Conservation (phyloP, 1,140 invertebrate genomes). For the Amphibalanus amphitrite region DNA sequence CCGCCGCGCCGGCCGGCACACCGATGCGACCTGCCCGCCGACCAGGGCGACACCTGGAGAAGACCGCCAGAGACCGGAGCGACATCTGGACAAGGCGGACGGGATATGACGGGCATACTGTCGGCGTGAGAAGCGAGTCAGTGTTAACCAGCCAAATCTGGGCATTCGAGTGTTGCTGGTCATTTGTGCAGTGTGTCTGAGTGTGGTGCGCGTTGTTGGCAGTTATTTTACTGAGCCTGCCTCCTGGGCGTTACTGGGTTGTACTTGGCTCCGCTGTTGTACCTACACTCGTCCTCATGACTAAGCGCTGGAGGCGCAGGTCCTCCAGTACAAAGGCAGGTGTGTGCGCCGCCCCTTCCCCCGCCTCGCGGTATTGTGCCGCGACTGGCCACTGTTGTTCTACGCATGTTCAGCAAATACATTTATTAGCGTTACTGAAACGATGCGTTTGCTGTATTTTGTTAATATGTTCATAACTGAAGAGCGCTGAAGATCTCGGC, state of each 20-base stretch:
- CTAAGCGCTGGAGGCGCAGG: too few relatives aligned
- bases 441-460: too few relatives aligned
- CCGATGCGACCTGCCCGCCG: too few relatives aligned
- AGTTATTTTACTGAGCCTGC: neutral
- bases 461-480: too few relatives aligned
- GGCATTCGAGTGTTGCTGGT: neutral
- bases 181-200: too few relatives aligned
- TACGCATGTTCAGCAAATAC: neutral
- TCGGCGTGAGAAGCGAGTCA: neutral
- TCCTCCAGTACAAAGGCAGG: neutral
- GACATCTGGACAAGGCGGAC: neutral
- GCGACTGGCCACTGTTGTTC: neutral
- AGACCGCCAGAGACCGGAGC: too few relatives aligned
- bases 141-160: neutral
- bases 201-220: too few relatives aligned
- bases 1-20: too few relatives aligned
- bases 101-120: neutral
- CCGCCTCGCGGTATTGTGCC: neutral
- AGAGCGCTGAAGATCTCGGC: too few relatives aligned
- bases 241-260: neutral
- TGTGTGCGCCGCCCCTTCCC: too few relatives aligned
- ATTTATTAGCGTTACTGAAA: conserved; percentile 1
- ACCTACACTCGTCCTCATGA: neutral
- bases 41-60: neutral
- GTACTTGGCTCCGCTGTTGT: too few relatives aligned